Base-by-base conservation (phyloP, 2,888 invertebrate genomes). In the Hoplodrina blanda region DNA sequence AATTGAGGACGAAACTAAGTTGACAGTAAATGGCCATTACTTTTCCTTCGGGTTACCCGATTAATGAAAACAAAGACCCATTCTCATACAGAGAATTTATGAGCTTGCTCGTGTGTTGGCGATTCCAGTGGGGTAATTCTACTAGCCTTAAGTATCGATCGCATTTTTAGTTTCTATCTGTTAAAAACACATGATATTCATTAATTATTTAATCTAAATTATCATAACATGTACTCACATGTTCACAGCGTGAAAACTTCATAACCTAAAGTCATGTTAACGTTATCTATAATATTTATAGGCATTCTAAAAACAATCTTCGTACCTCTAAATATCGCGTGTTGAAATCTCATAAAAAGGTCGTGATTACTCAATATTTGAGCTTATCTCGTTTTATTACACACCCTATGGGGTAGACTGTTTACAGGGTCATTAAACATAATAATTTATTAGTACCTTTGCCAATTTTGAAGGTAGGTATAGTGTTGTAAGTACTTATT, bases 291-390 rank as follows among this genome's bases (percentile, higher is more conserved):
- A 59, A 54, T 59, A 50, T 66, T 17, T 10, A 56, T 5, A 10
- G 7, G n/a, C n/a, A 13, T 75, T 53, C 19, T 54, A 55, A 49
- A 63, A 65, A 49, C 62, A 72, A 72, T 78, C 1, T 60, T 46
- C 15, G 41, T 64, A 46, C n/a, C 33, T 69, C 11, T 19, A 57
- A 69, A 33, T 41, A 80, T 82, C 60, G 78, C 82, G 73, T 82
- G 83, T 63, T 64, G n/a, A 62, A 78, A 73, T 83, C 76, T 72
- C 72, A 70, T 82, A 76, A 80, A 82, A 64, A 59, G 55, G 62
- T 69, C 30, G 63, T 69, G 68, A 74, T 77, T 65, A 69, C 74
- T 82, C 72, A 80, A 80, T 80, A 80, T 70, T 69, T 60, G 59
- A 66, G 73, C 52, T 73, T 71, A 66, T 76, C 68, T 65, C 63